Evolutionary conservation across 2,113 vertebrate species (phyloP).

Genomic region (Odocoileus hemionus): DNA sequence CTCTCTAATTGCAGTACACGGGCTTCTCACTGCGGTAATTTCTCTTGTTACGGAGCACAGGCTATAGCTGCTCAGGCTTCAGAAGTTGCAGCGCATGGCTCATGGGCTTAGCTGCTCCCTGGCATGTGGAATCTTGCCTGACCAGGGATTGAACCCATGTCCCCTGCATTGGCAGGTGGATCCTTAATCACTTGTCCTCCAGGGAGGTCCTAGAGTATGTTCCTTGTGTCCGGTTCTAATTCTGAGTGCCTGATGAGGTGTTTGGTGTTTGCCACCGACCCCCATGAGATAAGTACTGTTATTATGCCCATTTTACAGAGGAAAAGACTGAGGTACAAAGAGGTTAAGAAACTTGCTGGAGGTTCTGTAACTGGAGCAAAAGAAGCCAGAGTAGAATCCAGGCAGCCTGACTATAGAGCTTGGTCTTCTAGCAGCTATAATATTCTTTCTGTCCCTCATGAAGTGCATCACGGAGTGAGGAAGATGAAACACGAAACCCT

Average conservation of each 20-base stretch:
- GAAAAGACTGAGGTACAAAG: background rate
- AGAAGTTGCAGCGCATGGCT: background rate
- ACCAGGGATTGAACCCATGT: background rate
- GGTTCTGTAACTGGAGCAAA: background rate
- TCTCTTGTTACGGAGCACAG: background rate
- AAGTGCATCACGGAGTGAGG: fast-evolving
- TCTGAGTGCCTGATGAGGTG: too few relatives aligned
- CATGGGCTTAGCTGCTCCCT: background rate
- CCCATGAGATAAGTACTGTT: background rate
- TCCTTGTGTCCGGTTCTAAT: background rate
- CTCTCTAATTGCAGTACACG: background rate
- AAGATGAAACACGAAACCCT: background rate
- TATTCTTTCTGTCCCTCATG: background rate
- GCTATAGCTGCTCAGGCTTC: background rate
- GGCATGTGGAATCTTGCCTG: background rate
- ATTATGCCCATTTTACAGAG: background rate
- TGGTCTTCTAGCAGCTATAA: background rate
- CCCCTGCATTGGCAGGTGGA: background rate
- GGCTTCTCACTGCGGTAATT: fast-evolving
- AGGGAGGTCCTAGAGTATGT: background rate
- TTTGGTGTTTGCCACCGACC: background rate
- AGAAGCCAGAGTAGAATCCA: background rate
- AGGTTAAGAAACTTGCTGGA: background rate
- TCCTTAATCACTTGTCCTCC: background rate
- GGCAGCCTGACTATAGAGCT: background rate